phyloP scores from a whole-genome alignment of 2,888 invertebrate species.

The Odontomyia ornata region DNA sequence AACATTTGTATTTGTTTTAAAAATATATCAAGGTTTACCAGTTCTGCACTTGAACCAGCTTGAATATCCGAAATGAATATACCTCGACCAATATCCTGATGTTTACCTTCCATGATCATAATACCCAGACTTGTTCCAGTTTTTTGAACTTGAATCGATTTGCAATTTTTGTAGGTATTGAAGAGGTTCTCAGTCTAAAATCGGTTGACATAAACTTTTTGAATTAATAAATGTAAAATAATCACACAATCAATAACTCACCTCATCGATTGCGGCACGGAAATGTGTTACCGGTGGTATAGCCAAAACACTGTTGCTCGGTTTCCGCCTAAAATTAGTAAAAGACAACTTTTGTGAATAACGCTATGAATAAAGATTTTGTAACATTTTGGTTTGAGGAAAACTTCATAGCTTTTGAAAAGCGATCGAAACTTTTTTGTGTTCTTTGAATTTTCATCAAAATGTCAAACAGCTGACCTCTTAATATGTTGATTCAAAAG shows the following conservation, averaged over 20 bases:
- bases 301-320: conserved; percentile 79
- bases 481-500: too few species aligned
- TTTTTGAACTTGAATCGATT: conserved; percentile 85
- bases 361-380: too few species aligned
- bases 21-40: conserved; percentile 67
- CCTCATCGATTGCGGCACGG: conserved; percentile 84
- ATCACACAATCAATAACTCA: conserved; percentile 59
- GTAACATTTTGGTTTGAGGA: too few species aligned
- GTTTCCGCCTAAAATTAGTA: conserved; percentile 69
- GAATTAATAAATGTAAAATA: conserved; percentile 5
- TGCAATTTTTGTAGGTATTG: conserved; percentile 77
- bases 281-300: conserved; percentile 89
- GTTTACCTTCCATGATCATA: conserved; percentile 95
- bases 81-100: conserved; percentile 89
- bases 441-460: too few species aligned
- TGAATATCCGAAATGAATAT: conserved; percentile 94
- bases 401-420: too few species aligned
- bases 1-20: neutral
- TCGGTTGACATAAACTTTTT: neutral
- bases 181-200: conserved; percentile 50
- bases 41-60: conserved; percentile 87
- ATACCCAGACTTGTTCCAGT: conserved; percentile 82
- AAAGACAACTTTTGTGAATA: neutral
- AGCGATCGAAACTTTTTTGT: too few species aligned
- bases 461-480: too few species aligned